Base-by-base conservation (phyloP, 2,113 vertebrate genomes). In the Progne subis region DNA sequence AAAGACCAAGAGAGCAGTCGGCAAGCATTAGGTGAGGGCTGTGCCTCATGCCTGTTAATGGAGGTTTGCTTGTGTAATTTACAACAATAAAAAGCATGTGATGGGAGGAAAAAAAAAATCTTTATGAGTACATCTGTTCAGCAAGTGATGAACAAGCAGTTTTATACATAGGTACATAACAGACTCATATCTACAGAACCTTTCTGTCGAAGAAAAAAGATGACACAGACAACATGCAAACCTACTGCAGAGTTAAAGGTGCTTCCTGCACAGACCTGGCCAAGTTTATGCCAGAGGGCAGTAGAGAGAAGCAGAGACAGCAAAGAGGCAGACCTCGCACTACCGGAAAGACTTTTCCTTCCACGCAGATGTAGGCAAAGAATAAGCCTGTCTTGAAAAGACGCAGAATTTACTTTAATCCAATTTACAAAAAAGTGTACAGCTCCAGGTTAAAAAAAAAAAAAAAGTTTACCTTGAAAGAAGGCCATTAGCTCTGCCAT, bases 281-380 rank as follows among this genome's bases (percentile, higher is more conserved):
- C 63, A 53, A 74, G 86, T 53, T 61, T 28, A 39, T 69, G 15
- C 34, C 67, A 75, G 46, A 68, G 43, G n/a, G 47, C 28, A 67
- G 28, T 11, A 21, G 37, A 72, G 49, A 23, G 52, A 47, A 70
- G 3, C 3, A 59, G 26, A 86, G 53, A 25, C 8, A 32, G 18
- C 5, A 5, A n/a, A 25, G 47, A 81, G 44, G 9, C 31, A 31
- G 21, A 69, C 14, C 12, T 84, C 1, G 1, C 0, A 0, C 9
- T 18, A 59, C 15, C 24, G 8, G 19, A 49, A 76, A 75, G 37
- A 41, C 4, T 8, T 78, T 46, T 77, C 32, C 26, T 63, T 43
- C 28, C 0, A 0, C 37, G 57, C n/a, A 79, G 41, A 56, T 18
- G 11, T 13, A 80, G 41, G 70, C 41, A 91, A 59, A 87, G 24